A percentile compares a stretch with the other conserved stretches of the same genome.
phyloP scores from a whole-genome alignment of 1,140 invertebrate species.

The Eriocheir sinensis region DNA sequence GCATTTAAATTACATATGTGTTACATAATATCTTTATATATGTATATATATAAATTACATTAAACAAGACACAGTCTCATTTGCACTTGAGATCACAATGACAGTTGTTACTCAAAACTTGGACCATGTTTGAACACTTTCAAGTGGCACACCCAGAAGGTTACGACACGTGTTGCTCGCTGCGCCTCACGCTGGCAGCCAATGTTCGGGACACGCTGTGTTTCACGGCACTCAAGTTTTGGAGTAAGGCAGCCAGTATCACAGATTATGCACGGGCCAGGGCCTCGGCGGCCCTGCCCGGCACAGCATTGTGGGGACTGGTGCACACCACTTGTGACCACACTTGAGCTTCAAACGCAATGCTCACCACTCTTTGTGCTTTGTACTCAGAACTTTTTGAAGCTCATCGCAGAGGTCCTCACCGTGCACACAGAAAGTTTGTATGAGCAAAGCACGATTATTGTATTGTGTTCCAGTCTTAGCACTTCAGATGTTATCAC shows the following conservation, averaged over 20 bases:
- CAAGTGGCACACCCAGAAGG: neutral
- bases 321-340: conserved; percentile 67
- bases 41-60: conserved; percentile 62
- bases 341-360: conserved; percentile 55
- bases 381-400: conserved; percentile 44
- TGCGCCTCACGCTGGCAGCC: neutral
- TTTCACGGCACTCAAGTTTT: neutral
- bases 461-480: neutral
- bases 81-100: conserved; percentile 76
- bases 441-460: conserved; percentile 50
- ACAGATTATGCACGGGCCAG: conserved; percentile 38
- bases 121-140: neutral
- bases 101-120: conserved; percentile 65
- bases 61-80: conserved; percentile 60
- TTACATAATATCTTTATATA: conserved; percentile 31
- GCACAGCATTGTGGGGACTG: conserved; percentile 27
- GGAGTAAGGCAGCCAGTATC: conserved; percentile 57
- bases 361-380: conserved; percentile 69
- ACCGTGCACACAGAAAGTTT: conserved; percentile 55
- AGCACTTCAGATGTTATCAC: conserved; percentile 44
- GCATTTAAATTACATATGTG: conserved; percentile 55
- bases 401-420: conserved; percentile 56
- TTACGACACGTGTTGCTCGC: neutral
- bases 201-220: neutral
- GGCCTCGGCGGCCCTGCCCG: neutral